Evolutionary conservation across 2,797 vertebrate species (phyloP), one percentile per base, ranked within the genome.

Genomic region (Xiphophorus birchmanni): DNA sequence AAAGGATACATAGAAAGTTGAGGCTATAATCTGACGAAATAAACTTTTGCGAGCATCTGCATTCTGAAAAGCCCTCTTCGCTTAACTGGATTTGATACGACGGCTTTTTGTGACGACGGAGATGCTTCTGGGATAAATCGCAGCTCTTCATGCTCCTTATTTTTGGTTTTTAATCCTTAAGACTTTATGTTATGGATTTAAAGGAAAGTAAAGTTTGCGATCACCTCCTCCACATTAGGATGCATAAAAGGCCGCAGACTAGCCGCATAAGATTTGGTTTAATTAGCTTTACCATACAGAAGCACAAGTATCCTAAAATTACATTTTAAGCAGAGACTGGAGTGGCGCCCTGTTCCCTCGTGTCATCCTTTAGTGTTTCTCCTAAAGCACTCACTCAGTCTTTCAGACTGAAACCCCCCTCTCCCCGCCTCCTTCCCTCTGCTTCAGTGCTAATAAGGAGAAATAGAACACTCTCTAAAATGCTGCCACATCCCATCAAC

Each of bases 401-500:
- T 83, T 78, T 42, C 83, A 76, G 45, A 75, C 83, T 4, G 54
- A 69, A 37, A 40, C 47, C 35, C 8, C 60, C n/a, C 5, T 4
- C 7, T 52, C 60, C 67, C 45, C 52, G 0, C 50, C 10, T 54
- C 67, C 75, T 71, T 44, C 79, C 77, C 82, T 54, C 73, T 23
- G 82, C 84, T 80, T 87, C 82, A 78, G 83, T 79, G 87, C 92
- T 95, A 95, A 95, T 94, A 91, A 93, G 93, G 90, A 93, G 90
- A 93, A 92, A 90, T 90, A 88, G 91, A 93, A 86, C 86, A 54
- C 86, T 91, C 87, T 90, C 91, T 94, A 88, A 90, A 93, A 93
- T 75, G 78, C 92, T 94, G 95, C 93, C 95, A 94, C 88, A 92
- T 93, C 90, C 89, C 90, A 95, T 96, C 90, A 94, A 84, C 80